Evolutionary conservation across 2,888 invertebrate genomes (phyloP), one percentile per base, ranked within the genome.

Genomic region (Agrotis exclamationis): DNA sequence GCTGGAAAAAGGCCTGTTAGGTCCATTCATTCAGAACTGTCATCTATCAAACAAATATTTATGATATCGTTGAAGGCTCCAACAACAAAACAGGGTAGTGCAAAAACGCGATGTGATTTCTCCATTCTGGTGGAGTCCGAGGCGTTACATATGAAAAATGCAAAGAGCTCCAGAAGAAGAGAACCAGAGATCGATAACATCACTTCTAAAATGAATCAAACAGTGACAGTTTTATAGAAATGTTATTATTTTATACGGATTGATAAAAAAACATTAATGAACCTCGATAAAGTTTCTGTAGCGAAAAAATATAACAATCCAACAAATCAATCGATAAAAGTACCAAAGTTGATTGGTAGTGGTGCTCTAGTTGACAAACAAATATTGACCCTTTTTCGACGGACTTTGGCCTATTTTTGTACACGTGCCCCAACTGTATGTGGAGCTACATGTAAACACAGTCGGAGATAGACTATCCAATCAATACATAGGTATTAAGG

Each of bases 401-500:
- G 13, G 9, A 1, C 1, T 74, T n/a, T 28, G 24, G 1, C 14
- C 47, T 24, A 39, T 16, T 13, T 51, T 48, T 50, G 9, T 14
- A 65, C 56, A 67, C 56, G 33, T 39, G 20, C 0, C 3, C 13
- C 33, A 1, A 24, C 11, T 24, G 18, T 13, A 28, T 54, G 14
- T 18, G 3, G 13, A 57, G 16, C 2, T 20, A 47, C 20, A n/a
- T 66, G 50, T 47, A 20, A 39, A 39, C 18, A 57, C n/a, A 44
- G 16, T 18, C 7, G 14, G 0, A 54, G 18, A 47, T 14, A 47
- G 9, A 48, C 14, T 45, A 24, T 9, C 1, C n/a, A n/a, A 73
- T 76, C 59, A 24, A 79, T 22, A 28, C 6, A 18, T 18, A 47
- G 48, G 53, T 50, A 70, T 63, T 11, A 28, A 77, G 80, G 75